Evolutionary conservation across 92 coral and sea anemone species (phyloP).

Genomic region (Porites lobata): DNA sequence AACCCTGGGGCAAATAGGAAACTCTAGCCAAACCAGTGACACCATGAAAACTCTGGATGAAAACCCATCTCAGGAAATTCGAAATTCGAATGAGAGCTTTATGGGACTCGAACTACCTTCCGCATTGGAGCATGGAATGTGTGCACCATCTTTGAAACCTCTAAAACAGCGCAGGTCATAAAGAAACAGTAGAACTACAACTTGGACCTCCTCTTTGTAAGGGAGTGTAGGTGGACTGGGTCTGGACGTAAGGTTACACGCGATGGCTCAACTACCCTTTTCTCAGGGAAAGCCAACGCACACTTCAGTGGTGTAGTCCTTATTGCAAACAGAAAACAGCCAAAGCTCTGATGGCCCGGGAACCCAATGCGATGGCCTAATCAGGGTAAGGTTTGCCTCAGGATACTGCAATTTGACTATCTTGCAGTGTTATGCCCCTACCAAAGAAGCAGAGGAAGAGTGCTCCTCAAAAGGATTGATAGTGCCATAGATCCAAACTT

Average conservation of each 20-base stretch:
- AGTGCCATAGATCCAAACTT: neutral
- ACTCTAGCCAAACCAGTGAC: conserved; percentile 9
- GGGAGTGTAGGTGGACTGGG: conserved; percentile 30
- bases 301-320: conserved; percentile 20
- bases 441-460: conserved; percentile 9
- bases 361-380: conserved; percentile 23
- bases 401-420: conserved; percentile 9
- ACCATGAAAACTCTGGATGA: conserved; percentile 38
- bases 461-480: neutral
- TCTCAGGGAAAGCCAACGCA: conserved; percentile 10
- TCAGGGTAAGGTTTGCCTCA: conserved; percentile 28
- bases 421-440: conserved; percentile 13
- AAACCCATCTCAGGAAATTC: conserved; percentile 30
- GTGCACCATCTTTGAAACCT: conserved; percentile 29
- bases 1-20: neutral
- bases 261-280: conserved; percentile 25
- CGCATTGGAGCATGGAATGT: conserved; percentile 38
- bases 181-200: conserved; percentile 20
- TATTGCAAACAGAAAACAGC: conserved; percentile 20
- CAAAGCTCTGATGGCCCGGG: conserved; percentile 37
- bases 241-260: conserved; percentile 26
- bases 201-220: conserved; percentile 5
- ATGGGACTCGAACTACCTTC: conserved; percentile 18
- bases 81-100: neutral
- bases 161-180: conserved; percentile 35